A percentile compares a stretch with the other conserved stretches of the same genome.
These are phyloP conservation scores for Thelaira solivaga DNA, from an alignment of 2,888 invertebrate species.

Conservation along the genomic window DNA sequence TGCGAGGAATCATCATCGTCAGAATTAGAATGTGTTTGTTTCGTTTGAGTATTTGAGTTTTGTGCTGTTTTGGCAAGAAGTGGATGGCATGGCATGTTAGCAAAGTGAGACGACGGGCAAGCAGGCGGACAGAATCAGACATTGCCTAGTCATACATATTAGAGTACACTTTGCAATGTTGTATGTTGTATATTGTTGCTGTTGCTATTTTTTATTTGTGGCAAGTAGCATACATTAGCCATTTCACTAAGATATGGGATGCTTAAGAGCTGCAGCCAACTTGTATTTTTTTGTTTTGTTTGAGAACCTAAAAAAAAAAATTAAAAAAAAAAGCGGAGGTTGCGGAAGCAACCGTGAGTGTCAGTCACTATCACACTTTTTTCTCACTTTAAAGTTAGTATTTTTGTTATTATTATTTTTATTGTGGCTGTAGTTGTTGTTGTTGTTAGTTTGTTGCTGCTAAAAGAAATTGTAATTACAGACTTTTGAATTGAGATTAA, in stretches of 20 bases:
- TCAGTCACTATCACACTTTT: slow-evolving; percentile 66
- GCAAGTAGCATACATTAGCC: slow-evolving; percentile 61
- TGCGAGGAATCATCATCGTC: slow-evolving; percentile 61
- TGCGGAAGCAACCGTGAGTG: slow-evolving; percentile 64
- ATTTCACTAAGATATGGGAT: slow-evolving; percentile 58
- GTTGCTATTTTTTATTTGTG: neutral
- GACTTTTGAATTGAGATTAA: slow-evolving; percentile 75
- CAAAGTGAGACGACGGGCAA: slow-evolving; percentile 43
- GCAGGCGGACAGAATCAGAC: slow-evolving; percentile 57
- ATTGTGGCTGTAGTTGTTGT: slow-evolving; percentile 66
- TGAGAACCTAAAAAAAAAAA: slow-evolving; percentile 21
- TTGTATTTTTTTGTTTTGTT: neutral
- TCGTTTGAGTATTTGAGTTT: slow-evolving; percentile 47
- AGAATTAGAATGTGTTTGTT: slow-evolving; percentile 73
- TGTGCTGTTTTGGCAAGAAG: slow-evolving; percentile 64
- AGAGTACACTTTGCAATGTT: neutral
- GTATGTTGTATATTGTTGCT: neutral
- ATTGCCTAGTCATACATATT: slow-evolving; percentile 42
- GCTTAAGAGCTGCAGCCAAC: slow-evolving; percentile 51
- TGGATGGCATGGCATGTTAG: slow-evolving; percentile 47
- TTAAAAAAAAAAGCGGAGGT: slow-evolving; percentile 56
- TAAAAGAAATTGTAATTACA: slow-evolving; percentile 74
- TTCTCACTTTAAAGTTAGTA: slow-evolving; percentile 52
- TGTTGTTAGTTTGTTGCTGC: slow-evolving; percentile 64
- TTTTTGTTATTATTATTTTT: slow-evolving; percentile 55